Conservation (phyloP, 2,888 invertebrate genomes). For the Elysia crispata region DNA sequence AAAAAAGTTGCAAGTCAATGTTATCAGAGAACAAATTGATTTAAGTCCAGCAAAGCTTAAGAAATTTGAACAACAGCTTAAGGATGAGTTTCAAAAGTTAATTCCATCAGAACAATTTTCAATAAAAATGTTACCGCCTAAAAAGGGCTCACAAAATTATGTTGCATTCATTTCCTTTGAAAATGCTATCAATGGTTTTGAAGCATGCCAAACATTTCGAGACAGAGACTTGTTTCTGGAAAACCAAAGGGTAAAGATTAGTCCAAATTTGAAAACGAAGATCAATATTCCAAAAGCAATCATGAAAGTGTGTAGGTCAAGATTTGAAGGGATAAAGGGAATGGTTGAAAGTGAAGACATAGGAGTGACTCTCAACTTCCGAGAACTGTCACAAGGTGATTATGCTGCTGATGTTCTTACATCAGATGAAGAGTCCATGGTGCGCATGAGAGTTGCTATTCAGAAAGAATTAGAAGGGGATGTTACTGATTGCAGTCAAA, state of each 20-base stretch:
- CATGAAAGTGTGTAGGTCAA: constrained; percentile 48
- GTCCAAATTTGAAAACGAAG: constrained; percentile 52
- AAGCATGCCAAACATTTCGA: constrained; percentile 26
- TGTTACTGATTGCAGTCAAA: constrained; percentile 33
- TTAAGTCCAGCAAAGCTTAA: neutral
- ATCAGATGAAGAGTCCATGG: neutral
- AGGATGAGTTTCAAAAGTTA: neutral
- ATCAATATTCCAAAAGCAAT: constrained; percentile 52
- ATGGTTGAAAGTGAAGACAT: constrained; percentile 5
- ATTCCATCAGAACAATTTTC: constrained; percentile 23
- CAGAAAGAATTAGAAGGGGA: constrained; percentile 47
- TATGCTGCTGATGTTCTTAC: constrained; percentile 36
- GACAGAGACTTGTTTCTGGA: neutral
- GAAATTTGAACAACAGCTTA: neutral
- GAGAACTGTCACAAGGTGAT: constrained; percentile 17
- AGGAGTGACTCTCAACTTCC: neutral
- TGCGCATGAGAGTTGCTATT: constrained; percentile 35
- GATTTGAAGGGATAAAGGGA: constrained; percentile 45
- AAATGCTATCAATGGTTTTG: constrained; percentile 43
- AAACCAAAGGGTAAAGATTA: constrained; percentile 49
- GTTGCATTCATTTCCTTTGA: constrained; percentile 23
- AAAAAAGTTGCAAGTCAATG: constrained; percentile 17
- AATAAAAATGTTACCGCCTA: neutral
- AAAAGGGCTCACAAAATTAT: constrained; percentile 1
- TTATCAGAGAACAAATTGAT: constrained; percentile 18